A percentile compares a stretch with the other conserved stretches of the same genome.
Evolutionary conservation across 2,113 vertebrate species (phyloP).

Genomic region (Sphaerodactylus townsendi): DNA sequence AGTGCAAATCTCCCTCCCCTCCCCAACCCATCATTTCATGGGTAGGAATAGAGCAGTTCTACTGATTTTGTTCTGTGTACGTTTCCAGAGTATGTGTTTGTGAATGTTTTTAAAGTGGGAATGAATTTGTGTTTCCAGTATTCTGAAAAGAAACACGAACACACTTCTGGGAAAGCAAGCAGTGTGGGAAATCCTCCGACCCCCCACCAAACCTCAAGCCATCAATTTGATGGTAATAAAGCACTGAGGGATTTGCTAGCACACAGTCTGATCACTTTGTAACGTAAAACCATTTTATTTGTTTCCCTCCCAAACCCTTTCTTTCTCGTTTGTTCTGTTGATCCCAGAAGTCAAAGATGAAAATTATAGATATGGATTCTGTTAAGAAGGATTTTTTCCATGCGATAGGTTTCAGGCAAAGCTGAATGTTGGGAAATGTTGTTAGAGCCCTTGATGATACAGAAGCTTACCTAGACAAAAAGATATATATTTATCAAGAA

Average conservation of each 20-base stretch:
- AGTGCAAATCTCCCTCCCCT: too few relatives aligned
- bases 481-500: not conserved
- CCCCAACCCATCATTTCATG: too few relatives aligned
- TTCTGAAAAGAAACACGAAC: not conserved
- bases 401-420: not conserved
- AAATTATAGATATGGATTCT: slow-evolving; percentile 19
- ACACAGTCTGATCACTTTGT: not conserved
- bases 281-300: not conserved
- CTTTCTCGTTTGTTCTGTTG: not conserved
- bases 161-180: not conserved
- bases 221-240: slow-evolving; percentile 12
- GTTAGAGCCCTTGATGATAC: not conserved
- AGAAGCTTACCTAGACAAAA: not conserved
- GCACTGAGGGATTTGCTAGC: not conserved
- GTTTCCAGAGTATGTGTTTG: not conserved
- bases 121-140: not conserved
- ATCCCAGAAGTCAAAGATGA: slow-evolving; percentile 11
- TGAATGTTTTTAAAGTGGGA: not conserved
- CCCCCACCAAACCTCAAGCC: not conserved
- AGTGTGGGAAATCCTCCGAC: not conserved
- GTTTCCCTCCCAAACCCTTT: not conserved
- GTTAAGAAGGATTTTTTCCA: slow-evolving; percentile 1
- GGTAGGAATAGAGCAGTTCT: too few relatives aligned
- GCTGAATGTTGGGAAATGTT: not conserved
- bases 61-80: not conserved